Evolutionary conservation across 2,888 invertebrate genomes (phyloP).

Genomic region (Ariolimax columbianus): DNA sequence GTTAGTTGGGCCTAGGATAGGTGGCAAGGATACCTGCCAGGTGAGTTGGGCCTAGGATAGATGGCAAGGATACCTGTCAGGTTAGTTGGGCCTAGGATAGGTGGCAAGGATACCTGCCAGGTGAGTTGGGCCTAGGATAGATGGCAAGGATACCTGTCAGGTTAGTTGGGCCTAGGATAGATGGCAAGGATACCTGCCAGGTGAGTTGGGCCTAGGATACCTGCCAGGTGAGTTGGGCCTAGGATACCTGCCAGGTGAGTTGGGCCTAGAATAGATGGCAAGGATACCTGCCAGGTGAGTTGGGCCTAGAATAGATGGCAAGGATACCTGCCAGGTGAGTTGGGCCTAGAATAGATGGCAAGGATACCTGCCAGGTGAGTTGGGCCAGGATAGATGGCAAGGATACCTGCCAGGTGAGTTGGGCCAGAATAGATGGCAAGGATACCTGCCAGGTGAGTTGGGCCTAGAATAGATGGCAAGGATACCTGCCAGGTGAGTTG

Average conservation of each 20-base stretch:
- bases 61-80: slow-evolving; percentile 28
- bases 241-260: slow-evolving; percentile 54
- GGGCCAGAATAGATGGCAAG: background rate
- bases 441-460: slow-evolving; percentile 51
- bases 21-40: slow-evolving; percentile 53
- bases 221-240: slow-evolving; percentile 50
- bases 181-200: slow-evolving; percentile 52
- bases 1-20: slow-evolving; percentile 34
- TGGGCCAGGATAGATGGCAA: slow-evolving; percentile 40
- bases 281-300: slow-evolving; percentile 55
- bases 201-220: slow-evolving; percentile 45
- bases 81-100: slow-evolving; percentile 39
- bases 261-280: slow-evolving; percentile 38
- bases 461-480: background rate
- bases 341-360: slow-evolving; percentile 38
- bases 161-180: slow-evolving; percentile 45
- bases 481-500: slow-evolving; percentile 42
- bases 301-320: slow-evolving; percentile 38
- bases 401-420: slow-evolving; percentile 51
- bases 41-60: slow-evolving; percentile 39
- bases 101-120: slow-evolving; percentile 53
- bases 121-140: slow-evolving; percentile 46
- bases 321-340: slow-evolving; percentile 55
- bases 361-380: slow-evolving; percentile 54
- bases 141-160: slow-evolving; percentile 52